phyloP scores from a whole-genome alignment of 2,113 vertebrate species.

The Columbina picui region DNA sequence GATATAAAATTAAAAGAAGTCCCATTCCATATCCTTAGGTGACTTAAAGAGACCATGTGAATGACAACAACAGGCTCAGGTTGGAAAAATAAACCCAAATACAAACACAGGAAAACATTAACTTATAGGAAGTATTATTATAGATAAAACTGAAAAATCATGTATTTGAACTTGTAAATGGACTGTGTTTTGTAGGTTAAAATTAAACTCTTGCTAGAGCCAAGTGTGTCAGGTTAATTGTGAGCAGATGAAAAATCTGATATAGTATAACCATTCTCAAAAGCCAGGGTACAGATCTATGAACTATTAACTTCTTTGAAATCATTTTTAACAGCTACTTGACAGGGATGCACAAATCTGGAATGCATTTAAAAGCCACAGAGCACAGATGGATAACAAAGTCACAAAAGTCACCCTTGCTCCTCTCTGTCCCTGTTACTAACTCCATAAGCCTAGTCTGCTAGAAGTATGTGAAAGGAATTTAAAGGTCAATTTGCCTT shows the following conservation, averaged over 20 bases:
- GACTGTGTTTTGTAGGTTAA: background rate
- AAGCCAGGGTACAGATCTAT: background rate
- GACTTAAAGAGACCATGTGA: background rate
- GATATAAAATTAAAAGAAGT: background rate
- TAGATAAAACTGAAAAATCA: background rate
- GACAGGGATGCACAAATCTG: background rate
- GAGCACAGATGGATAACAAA: background rate
- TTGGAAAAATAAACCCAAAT: background rate
- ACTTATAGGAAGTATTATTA: background rate
- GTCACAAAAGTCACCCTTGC: background rate
- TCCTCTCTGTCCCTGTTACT: background rate
- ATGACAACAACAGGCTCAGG: background rate
- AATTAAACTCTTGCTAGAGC: background rate
- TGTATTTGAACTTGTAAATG: background rate
- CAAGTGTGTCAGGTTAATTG: background rate
- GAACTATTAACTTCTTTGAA: background rate
- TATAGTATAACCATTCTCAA: background rate
- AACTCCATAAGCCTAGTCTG: background rate
- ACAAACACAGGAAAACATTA: background rate
- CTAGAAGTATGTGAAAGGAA: background rate
- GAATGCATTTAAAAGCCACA: background rate
- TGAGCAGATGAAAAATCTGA: background rate
- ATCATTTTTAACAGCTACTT: background rate
- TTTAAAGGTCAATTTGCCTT: background rate
- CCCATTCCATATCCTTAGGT: background rate